These are phyloP conservation scores for Heliconius ethilla DNA, from an alignment of 2,888 invertebrate species.

Conservation along the genomic window DNA sequence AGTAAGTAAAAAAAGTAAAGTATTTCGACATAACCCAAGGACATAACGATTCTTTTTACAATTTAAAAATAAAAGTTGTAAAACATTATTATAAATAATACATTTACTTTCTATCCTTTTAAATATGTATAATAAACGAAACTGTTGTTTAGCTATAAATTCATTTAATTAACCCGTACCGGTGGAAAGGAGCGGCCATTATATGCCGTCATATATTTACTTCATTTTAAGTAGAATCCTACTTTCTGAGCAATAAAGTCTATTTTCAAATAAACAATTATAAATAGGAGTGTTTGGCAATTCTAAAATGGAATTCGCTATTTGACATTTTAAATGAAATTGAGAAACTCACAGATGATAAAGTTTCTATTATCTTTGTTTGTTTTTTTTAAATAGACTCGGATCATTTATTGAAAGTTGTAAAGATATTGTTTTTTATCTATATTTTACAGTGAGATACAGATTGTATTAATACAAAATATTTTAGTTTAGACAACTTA, in stretches of 20 bases:
- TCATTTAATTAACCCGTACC: conserved; percentile 42
- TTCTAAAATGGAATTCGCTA: conserved; percentile 62
- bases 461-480: not conserved
- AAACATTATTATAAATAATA: no score
- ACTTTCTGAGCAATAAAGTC: not conserved
- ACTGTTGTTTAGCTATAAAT: conserved; percentile 38
- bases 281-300: conserved; percentile 48
- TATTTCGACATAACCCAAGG: no score
- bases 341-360: conserved; percentile 31
- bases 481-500: not conserved
- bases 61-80: no score
- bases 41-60: no score
- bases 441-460: no score
- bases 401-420: no score
- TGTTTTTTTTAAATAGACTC: not conserved
- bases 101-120: conserved; percentile 33
- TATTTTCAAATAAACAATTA: not conserved
- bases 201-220: conserved; percentile 25
- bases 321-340: conserved; percentile 56
- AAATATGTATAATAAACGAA: conserved; percentile 20
- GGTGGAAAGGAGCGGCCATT: conserved; percentile 50
- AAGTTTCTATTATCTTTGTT: not conserved
- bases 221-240: conserved; percentile 18
- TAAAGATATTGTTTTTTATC: no score
- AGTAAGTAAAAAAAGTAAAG: no score